Base-by-base conservation (phyloP, 2,113 vertebrate species). In the Gambusia affinis region DNA sequence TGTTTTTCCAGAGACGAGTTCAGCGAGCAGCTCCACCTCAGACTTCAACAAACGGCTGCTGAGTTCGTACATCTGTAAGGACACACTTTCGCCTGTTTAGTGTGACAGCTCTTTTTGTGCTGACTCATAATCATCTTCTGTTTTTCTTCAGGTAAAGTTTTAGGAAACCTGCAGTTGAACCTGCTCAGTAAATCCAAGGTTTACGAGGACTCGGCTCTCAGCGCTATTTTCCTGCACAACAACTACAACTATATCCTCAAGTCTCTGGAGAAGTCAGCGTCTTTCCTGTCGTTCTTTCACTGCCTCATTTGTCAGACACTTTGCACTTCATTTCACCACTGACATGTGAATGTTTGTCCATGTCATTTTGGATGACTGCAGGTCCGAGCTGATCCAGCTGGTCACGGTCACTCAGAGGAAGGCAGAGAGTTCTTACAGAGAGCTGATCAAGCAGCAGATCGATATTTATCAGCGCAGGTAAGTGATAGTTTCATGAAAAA, bases 161-260 rank as follows among this genome's bases (percentile, higher is more conserved):
- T 99, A 73, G 98, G 98, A n/a, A 99, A 99, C 92, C 89, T 99
- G 76, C 97, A 99, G 92, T 91, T 99, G 10, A 99, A 99, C 81
- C 92, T 99, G 70, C 96, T 98, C 75, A 98, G 96, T 75, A 99
- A 99, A 86, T 97, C 97, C 85, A 99, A 98, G 87, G 97, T 99
- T 83, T 99, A 99, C 19, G 98, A 99, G 89, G 97, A 99, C 61
- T 92, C 94, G 0, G 98, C 97, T 8, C 93, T 99, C 87, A 96
- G 97, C 6, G 97, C 97, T 82, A 95, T 99, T 76, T 99, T 99
- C 85, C 95, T 99, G 44, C 97, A 98, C 92, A 99, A 99, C 94
- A 99, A 98, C 93, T 99, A 99, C 93, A 99, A 99, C 94, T 99
- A 99, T 92, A 99, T 97, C 90, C 95, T 99, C 79, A 99, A 99